These are phyloP conservation scores for Chrysomallon squamiferum DNA, from an alignment of 1,140 invertebrate species.

Conservation along the genomic window DNA sequence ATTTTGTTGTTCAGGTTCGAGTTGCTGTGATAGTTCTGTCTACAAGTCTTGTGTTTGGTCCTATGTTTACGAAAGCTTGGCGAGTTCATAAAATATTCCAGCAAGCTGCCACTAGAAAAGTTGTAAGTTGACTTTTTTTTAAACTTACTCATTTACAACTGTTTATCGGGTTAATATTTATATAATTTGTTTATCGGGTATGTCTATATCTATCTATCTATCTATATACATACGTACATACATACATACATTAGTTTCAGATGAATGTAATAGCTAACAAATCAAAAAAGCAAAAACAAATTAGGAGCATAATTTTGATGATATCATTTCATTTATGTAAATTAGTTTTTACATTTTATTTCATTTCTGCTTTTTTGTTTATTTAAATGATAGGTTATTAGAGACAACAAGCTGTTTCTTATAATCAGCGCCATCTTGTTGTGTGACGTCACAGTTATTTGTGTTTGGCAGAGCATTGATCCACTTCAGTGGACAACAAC, in stretches of 20 bases:
- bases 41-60: constrained; percentile 37
- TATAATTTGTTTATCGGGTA: no score
- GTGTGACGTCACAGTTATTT: constrained; percentile 31
- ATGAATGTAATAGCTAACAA: no score
- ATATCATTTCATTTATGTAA: no score
- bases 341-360: no score
- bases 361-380: no score
- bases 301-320: no score
- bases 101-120: constrained; percentile 33
- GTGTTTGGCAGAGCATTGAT: constrained; percentile 40
- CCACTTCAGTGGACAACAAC: constrained; percentile 24
- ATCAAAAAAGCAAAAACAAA: no score
- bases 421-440: constrained; percentile 29
- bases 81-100: constrained; percentile 45
- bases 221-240: no score
- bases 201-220: no score
- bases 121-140: constrained; percentile 36
- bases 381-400: constrained; percentile 39
- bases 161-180: no score
- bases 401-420: constrained; percentile 36
- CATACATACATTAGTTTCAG: no score
- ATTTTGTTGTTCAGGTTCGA: constrained; percentile 31
- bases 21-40: constrained; percentile 29
- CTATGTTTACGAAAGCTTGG: constrained; percentile 49
- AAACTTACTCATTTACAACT: no score